Base-by-base conservation (phyloP, 2,888 invertebrate genomes). In the Hydropsyche betteni region DNA sequence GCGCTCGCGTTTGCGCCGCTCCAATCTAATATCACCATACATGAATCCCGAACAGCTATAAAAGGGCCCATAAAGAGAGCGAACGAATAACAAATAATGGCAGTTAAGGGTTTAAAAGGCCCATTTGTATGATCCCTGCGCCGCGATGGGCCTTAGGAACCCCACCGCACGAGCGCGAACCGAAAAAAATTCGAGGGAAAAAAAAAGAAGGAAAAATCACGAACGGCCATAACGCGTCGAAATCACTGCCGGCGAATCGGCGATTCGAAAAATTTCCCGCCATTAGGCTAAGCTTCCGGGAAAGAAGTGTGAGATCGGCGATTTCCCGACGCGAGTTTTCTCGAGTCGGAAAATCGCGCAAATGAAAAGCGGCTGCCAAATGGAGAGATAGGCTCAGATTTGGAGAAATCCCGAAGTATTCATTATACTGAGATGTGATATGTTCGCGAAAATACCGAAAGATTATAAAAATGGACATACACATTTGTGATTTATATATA, bases 1-100 rank as follows among this genome's bases (percentile, higher is more conserved):
- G 34, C 72, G 72, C 72, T 72, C 12, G 4, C 72, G 16, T 12
- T 72, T 72, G 52, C 5, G 24, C 12, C 38, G 58, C 55, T 50
- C 52, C 38, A 72, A 72, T 72, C 72, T 74, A 76, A 77, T 79
- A 77, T 76, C 77, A 75, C 69, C 76, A 79, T 77, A 75, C 77
- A 74, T 74, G 79, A 75, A 74, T 76, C 75, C 79, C 69, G 75
- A 72, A 75, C 69, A 70, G 77, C 77, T 76, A 79, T 79, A 79
- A 79, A 79, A 74, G 77, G 77, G 74, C 72, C 75, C 74, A 78
- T 79, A 79, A 79, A 79, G 75, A 76, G 76, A 76, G 75, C 74
- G 75, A 76, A 74, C 74, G 79, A 79, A 79, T 77, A 77, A 76
- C 79, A 79, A 78, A 79, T 79, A 79, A 79, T 79, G 76, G 79